A percentile compares a stretch with the other conserved stretches of the same genome.
Evolutionary conservation across 2,888 invertebrate species (phyloP).

Genomic region (Acholoe squamosa): DNA sequence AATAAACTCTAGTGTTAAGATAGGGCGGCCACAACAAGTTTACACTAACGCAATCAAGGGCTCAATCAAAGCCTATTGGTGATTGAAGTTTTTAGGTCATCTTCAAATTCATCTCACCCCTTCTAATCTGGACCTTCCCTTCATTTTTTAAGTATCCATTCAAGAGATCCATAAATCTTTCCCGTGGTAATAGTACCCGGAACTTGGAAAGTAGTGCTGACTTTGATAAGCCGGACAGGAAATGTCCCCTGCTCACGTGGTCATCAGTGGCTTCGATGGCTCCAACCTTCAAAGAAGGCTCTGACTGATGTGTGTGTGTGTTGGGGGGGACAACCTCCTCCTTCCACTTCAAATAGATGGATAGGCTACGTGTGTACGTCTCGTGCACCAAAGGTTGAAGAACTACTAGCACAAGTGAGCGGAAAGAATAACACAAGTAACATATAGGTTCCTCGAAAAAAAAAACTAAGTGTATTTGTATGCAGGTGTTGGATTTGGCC

Average conservation of each 20-base stretch:
- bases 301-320: neutral
- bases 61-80: neutral
- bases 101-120: no score
- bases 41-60: neutral
- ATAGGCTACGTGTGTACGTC: no score
- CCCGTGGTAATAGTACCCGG: neutral
- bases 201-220: neutral
- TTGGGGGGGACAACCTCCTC: neutral
- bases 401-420: no score
- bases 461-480: no score
- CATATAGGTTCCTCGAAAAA: no score
- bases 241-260: neutral
- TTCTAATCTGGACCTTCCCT: no score
- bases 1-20: neutral
- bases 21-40: conserved; percentile 12
- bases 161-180: neutral
- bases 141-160: no score
- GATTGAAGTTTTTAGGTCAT: no score
- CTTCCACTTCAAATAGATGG: no score
- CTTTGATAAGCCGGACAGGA: conserved; percentile 27
- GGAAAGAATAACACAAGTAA: no score
- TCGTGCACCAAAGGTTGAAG: no score
- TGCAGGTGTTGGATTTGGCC: no score
- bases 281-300: neutral
- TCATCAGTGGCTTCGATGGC: neutral